These are phyloP conservation scores for Amphilophus citrinellus DNA, from an alignment of 2,113 vertebrate genomes.

Conservation along the genomic window DNA sequence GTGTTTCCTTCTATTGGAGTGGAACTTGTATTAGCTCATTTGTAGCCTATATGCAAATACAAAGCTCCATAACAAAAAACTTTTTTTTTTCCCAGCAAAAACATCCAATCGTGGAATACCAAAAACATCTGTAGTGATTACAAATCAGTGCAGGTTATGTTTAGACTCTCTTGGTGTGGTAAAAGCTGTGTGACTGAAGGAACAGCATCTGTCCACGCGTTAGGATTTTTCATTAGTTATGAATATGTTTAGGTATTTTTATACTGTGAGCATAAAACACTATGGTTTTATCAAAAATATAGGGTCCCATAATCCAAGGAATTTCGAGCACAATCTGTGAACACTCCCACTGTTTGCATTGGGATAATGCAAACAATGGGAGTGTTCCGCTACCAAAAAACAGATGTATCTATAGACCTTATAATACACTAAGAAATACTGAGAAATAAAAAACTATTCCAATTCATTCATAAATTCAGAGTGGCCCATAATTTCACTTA, in stretches of 20 bases:
- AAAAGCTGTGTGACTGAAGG: not conserved
- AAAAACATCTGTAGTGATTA: not conserved
- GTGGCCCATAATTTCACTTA: not conserved
- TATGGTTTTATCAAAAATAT: not conserved
- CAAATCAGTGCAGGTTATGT: not conserved
- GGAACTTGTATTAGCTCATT: not conserved
- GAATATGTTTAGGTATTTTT: not conserved
- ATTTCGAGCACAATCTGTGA: not conserved
- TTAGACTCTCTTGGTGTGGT: not conserved
- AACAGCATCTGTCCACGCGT: not conserved
- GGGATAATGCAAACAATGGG: not conserved
- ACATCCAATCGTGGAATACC: not conserved
- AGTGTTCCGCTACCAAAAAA: not conserved
- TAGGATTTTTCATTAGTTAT: not conserved
- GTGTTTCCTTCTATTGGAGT: not conserved
- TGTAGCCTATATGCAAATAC: too few relatives aligned
- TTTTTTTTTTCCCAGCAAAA: too few relatives aligned
- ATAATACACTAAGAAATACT: not conserved
- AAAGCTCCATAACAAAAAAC: not conserved
- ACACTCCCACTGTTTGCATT: not conserved
- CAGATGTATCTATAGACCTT: not conserved
- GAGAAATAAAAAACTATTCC: not conserved
- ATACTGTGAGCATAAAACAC: not conserved
- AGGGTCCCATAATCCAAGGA: not conserved
- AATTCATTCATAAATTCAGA: not conserved